Conservation (phyloP, 2,797 vertebrate species). For the Pseudomugil tenellus region DNA sequence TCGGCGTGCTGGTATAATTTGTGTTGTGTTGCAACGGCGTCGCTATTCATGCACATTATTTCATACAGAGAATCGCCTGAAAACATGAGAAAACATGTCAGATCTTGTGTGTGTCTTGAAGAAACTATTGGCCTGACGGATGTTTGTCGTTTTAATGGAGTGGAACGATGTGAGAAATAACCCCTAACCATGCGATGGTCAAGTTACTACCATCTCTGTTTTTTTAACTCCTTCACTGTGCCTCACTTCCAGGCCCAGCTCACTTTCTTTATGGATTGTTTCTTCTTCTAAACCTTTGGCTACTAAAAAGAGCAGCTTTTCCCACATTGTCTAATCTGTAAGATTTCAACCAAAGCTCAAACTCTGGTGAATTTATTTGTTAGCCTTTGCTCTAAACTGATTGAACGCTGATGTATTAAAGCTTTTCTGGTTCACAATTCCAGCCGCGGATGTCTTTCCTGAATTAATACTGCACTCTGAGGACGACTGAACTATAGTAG, state of each 20-base stretch:
- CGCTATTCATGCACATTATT: conserved; percentile 34
- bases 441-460: conserved; percentile 43
- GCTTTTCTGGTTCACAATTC: conserved; percentile 32
- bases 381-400: conserved; percentile 41
- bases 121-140: conserved; percentile 45
- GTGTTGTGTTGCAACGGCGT: conserved; percentile 36
- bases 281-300: conserved; percentile 1
- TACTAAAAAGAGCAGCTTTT: conserved; percentile 10
- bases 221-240: background rate
- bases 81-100: conserved; percentile 50
- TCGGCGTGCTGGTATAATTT: conserved; percentile 10
- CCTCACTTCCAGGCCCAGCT: conserved; percentile 18
- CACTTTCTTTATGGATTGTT: conserved; percentile 22
- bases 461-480: conserved; percentile 29
- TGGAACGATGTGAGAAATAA: conserved; percentile 70
- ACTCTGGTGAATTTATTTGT: conserved; percentile 18
- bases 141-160: conserved; percentile 68
- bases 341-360: conserved; percentile 15
- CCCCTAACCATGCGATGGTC: conserved; percentile 32
- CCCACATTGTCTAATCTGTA: background rate
- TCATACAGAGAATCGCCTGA: conserved; percentile 54
- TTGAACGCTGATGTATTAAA: conserved; percentile 56
- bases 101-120: conserved; percentile 39
- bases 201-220: conserved; percentile 12
- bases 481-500: conserved; percentile 34